phyloP scores from a whole-genome alignment of 2,797 vertebrate genomes.

The Anolis apletophallus region DNA sequence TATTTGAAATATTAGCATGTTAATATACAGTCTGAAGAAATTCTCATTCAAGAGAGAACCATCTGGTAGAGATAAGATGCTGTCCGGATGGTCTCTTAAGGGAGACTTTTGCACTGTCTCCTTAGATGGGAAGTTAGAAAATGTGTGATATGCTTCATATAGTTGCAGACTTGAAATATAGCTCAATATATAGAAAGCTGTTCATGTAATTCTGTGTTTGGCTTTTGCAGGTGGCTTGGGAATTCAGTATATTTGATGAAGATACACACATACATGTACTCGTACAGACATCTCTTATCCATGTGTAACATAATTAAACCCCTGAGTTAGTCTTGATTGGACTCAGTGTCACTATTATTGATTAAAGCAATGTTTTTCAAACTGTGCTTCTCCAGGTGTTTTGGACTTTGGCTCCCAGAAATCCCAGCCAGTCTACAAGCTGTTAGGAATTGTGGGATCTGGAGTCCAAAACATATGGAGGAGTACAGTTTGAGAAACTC shows the following conservation, averaged over 20 bases:
- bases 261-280: too few species aligned
- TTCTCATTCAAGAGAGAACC: background rate
- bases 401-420: too few species aligned
- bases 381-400: too few species aligned
- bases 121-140: background rate
- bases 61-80: slow-evolving; percentile 26
- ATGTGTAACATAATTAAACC: background rate
- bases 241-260: background rate
- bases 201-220: background rate
- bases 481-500: too few species aligned
- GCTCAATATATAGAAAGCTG: slow-evolving; percentile 5
- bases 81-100: slow-evolving; percentile 1
- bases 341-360: background rate
- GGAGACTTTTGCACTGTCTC: background rate
- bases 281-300: too few species aligned
- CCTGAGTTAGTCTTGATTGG: background rate
- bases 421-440: too few species aligned
- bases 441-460: too few species aligned
- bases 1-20: background rate
- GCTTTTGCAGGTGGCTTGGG: background rate
- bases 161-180: slow-evolving; percentile 5
- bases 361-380: background rate
- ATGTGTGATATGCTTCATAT: slow-evolving; percentile 12
- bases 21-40: background rate
- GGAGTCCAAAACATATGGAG: too few species aligned